Conservation (phyloP, 2,113 vertebrate genomes). For the Menura novaehollandiae region DNA sequence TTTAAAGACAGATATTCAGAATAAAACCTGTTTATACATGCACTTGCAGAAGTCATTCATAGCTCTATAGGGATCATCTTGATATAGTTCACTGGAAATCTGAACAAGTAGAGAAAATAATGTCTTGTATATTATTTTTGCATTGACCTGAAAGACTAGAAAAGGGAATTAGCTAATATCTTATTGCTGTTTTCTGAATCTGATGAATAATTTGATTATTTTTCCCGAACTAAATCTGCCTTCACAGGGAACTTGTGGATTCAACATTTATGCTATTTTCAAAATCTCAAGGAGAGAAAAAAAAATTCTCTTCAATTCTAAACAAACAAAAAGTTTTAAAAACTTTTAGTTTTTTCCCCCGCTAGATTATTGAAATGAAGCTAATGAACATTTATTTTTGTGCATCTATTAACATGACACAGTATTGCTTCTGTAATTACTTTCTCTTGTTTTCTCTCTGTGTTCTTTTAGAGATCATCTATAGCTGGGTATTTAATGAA, state of each 20-base stretch:
- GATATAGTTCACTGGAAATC: background rate
- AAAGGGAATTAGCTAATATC: background rate
- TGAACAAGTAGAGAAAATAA: background rate
- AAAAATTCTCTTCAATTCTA: background rate
- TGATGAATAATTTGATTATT: background rate
- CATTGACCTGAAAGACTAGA: background rate
- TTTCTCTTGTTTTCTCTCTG: background rate
- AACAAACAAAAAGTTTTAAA: background rate
- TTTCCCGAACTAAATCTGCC: background rate
- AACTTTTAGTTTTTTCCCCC: background rate
- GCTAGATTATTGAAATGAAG: background rate
- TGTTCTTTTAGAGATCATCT: constrained; percentile 85
- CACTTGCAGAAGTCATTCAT: background rate
- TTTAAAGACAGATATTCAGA: background rate
- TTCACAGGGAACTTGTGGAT: background rate
- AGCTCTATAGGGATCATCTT: background rate
- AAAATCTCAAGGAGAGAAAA: background rate
- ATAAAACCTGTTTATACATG: background rate
- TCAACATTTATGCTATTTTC: background rate
- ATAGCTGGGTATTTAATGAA: constrained; percentile 97
- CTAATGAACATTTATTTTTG: background rate
- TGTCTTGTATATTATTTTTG: background rate
- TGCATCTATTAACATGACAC: background rate
- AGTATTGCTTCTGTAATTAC: background rate
- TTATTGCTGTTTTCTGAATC: background rate